Evolutionary conservation across 2,113 vertebrate genomes (phyloP), one percentile per base, ranked within the genome.

Genomic region (Lethenteron camtschaticum): DNA sequence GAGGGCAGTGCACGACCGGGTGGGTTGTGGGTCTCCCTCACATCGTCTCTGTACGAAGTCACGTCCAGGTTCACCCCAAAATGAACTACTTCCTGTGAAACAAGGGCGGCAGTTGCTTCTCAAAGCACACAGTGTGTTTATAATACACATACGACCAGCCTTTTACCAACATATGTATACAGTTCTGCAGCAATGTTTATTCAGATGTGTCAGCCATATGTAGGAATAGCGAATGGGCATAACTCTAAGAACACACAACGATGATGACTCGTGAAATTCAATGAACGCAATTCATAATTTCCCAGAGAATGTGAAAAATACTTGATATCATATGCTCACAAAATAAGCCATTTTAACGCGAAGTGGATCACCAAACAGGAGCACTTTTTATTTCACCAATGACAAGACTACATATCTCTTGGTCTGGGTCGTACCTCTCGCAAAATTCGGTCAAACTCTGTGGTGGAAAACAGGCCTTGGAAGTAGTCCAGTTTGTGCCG

Each of bases 41-140:
- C 80, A 3, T 87, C 86, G 0, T 88, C 80, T 6, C 74, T 79
- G 59, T 89, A 92, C 78, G 89, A 95, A 4, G 94, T 95, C 12
- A 96, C 86, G 16, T 99, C 94, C 74, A 99, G 79, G 74, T 96
- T 91, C 59, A 88, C 84, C 0, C 89, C 90, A 12, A 86, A 99
- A 69, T 82, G 84, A 71, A 96, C 84, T 9, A 82, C 73, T 11
- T 89, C 80, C 85, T 86, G 66, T 58, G 41, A 41, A 41, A 41
- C 41, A 41, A 41, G 41, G 41, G 41, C 41, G 41, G 41, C 41
- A 41, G 41, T 41, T 41, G 41, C 41, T 41, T 41, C 41, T 41
- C 41, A 41, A 41, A 41, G 41, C 41, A 41, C 24, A 41, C 41
- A 41, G 41, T 41, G 41, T 41, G 41, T 41, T 41, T 41, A 41